Conservation (phyloP, 2,113 vertebrate genomes). For the Ammodytes dubius region DNA sequence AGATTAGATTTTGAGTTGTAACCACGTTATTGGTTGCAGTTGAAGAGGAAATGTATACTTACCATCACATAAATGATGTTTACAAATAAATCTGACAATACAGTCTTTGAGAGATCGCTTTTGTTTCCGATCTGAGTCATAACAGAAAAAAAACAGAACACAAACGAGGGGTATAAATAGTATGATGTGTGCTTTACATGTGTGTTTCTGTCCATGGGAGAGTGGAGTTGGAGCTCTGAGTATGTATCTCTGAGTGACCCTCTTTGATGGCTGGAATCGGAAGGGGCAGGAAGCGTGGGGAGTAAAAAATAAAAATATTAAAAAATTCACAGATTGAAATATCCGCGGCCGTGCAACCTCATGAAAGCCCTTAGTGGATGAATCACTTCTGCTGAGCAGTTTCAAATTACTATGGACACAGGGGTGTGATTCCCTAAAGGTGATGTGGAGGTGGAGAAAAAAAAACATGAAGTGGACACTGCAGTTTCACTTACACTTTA, state of each 20-base stretch:
- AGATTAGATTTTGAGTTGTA: no score
- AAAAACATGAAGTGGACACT: neutral
- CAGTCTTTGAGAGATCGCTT: neutral
- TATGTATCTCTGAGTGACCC: neutral
- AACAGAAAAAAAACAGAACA: neutral
- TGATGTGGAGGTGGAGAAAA: slow-evolving; percentile 15
- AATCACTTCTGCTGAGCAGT: slow-evolving; percentile 24
- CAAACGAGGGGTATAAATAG: slow-evolving; percentile 34
- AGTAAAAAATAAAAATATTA: slow-evolving; percentile 41
- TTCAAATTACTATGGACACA: slow-evolving; percentile 38
- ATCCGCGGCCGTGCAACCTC: slow-evolving; percentile 21
- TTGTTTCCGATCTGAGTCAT: neutral
- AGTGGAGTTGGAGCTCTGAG: slow-evolving; percentile 17
- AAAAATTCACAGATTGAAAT: slow-evolving; percentile 30
- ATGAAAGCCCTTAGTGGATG: slow-evolving; percentile 1
- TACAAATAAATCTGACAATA: no score
- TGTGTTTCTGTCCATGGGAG: slow-evolving; percentile 11
- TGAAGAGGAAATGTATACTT: no score
- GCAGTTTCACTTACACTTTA: neutral
- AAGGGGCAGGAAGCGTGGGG: slow-evolving; percentile 31
- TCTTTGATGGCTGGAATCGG: neutral
- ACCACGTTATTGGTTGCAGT: no score
- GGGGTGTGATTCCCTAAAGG: slow-evolving; percentile 24
- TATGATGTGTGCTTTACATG: neutral
- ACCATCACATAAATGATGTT: no score